Evolutionary conservation across 2,888 invertebrate genomes (phyloP).

Genomic region (Dasypogon diadema): DNA sequence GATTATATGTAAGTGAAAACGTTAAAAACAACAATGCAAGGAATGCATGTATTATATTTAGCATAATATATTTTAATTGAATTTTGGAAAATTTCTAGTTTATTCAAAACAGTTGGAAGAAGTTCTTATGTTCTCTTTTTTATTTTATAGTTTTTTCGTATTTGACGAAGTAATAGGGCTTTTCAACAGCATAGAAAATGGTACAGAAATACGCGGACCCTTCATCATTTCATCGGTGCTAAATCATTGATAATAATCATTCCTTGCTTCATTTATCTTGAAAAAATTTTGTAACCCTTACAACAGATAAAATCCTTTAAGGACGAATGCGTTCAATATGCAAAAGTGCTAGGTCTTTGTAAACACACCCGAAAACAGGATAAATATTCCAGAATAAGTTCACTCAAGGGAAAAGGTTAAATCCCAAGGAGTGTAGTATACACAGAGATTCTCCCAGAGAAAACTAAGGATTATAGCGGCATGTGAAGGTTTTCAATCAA

Average conservation of each 20-base stretch:
- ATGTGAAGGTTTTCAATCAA: conserved; percentile 48
- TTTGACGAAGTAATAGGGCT: too few species aligned
- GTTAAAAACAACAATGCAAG: too few species aligned
- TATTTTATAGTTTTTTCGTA: too few species aligned
- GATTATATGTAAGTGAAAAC: too few species aligned
- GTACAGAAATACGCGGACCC: too few species aligned
- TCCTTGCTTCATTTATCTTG: neutral
- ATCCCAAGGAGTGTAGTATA: neutral
- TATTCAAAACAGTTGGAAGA: too few species aligned
- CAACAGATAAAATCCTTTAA: neutral
- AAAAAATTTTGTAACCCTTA: neutral
- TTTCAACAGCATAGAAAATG: too few species aligned
- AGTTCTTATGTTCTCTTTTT: too few species aligned
- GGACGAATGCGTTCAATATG: neutral
- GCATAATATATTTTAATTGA: too few species aligned
- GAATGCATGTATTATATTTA: too few species aligned
- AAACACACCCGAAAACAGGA: conserved; percentile 29
- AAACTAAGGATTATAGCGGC: conserved; percentile 33
- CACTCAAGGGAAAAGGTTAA: conserved; percentile 7
- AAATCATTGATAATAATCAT: neutral
- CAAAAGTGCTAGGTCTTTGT: conserved; percentile 39
- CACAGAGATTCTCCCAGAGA: neutral
- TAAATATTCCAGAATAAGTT: conserved; percentile 36
- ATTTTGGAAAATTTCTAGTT: too few species aligned
- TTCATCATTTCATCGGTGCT: too few species aligned